Conservation (phyloP, 2,888 invertebrate genomes). For the Conus canariensis region DNA sequence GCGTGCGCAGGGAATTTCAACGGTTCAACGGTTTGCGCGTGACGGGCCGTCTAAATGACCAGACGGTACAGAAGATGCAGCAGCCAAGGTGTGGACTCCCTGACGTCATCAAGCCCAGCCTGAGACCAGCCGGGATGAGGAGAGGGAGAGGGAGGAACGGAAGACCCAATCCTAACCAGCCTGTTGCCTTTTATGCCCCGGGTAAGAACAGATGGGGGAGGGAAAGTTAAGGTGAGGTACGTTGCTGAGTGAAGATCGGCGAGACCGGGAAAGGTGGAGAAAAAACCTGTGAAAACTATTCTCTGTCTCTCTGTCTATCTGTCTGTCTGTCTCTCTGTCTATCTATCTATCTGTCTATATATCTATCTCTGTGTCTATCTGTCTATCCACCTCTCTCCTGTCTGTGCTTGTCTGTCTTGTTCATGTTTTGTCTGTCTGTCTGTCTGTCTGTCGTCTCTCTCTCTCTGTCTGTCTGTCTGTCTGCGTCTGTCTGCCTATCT, state of each 20-base stretch:
- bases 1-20: conserved; percentile 69
- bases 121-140: conserved; percentile 49
- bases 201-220: conserved; percentile 47
- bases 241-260: no score
- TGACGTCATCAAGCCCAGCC: conserved; percentile 63
- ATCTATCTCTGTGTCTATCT: no score
- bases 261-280: no score
- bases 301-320: no score
- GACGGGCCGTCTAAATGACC: conserved; percentile 68
- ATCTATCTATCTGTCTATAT: no score
- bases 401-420: background rate
- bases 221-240: no score
- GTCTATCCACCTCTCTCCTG: no score
- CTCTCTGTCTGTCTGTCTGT: background rate
- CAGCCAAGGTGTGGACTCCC: conserved; percentile 73
- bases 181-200: conserved; percentile 58
- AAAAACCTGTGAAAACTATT: no score
- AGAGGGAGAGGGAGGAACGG: background rate
- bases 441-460: no score
- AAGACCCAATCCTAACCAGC: conserved; percentile 45
- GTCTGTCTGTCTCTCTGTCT: no score
- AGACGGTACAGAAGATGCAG: conserved; percentile 69
- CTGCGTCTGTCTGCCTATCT: background rate
- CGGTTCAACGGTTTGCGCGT: conserved; percentile 67
- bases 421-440: background rate